A percentile compares a stretch with the other conserved stretches of the same genome.
phyloP scores from a whole-genome alignment of 2,113 vertebrate species.

The Eulemur rufifrons region DNA sequence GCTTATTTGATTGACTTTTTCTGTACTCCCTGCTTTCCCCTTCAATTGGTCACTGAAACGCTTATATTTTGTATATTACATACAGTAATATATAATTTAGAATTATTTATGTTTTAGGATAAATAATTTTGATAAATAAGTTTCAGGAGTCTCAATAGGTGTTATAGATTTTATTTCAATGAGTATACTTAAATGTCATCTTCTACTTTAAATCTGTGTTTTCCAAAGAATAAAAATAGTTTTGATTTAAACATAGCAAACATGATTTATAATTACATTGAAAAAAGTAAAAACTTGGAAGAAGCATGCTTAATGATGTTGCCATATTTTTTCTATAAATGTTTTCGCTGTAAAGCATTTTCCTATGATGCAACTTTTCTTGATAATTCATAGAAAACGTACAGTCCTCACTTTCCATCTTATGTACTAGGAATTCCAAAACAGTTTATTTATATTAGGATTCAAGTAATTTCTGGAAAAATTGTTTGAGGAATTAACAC shows the following conservation, averaged over 20 bases:
- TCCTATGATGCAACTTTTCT: neutral
- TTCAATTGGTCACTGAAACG: neutral
- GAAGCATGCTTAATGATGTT: neutral
- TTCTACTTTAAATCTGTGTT: neutral
- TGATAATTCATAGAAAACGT: neutral
- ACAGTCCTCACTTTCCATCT: neutral
- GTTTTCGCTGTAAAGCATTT: neutral
- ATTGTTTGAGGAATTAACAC: neutral
- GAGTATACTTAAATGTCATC: neutral
- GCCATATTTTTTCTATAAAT: neutral
- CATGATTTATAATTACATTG: neutral
- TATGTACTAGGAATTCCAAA: neutral
- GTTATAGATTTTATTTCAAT: neutral
- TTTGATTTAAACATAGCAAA: neutral
- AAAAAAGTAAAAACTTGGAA: neutral
- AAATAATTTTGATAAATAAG: neutral
- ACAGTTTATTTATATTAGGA: neutral
- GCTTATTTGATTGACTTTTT: neutral
- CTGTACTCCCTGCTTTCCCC: neutral
- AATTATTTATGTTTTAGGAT: neutral
- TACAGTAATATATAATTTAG: neutral
- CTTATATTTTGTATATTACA: neutral
- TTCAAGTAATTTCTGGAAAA: neutral
- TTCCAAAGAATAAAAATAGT: slow-evolving; percentile 6
- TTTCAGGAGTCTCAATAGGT: neutral